Evolutionary conservation across 2,888 invertebrate species (phyloP).

Genomic region (Lepetodrilus schrolli): DNA sequence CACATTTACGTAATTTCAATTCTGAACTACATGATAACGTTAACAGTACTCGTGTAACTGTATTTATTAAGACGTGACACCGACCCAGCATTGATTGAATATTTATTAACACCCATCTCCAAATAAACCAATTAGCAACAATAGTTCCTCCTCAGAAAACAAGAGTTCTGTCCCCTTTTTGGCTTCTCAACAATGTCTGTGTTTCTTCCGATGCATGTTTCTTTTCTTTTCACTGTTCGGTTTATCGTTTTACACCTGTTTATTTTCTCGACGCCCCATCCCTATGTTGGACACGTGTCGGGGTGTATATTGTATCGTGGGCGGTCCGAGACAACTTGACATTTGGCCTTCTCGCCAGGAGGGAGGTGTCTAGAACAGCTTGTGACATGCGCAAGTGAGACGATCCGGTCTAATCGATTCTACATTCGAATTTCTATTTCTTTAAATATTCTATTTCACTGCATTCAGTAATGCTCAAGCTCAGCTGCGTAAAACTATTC

Average conservation of each 20-base stretch:
- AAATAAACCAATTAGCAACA: conserved; percentile 9
- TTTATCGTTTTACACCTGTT: conserved; percentile 22
- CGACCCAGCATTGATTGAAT: neutral
- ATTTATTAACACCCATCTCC: neutral
- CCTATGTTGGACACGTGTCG: conserved; percentile 9
- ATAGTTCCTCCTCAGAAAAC: neutral
- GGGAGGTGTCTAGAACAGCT: neutral
- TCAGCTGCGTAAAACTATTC: too few relatives aligned
- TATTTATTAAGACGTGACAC: neutral
- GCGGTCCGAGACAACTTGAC: neutral
- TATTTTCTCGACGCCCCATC: conserved; percentile 14
- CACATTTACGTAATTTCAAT: too few relatives aligned
- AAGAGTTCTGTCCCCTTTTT: neutral
- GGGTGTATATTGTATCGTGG: neutral
- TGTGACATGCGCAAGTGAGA: neutral
- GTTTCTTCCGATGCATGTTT: conserved; percentile 20
- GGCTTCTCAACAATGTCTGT: conserved; percentile 7
- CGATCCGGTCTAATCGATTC: neutral
- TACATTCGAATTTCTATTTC: too few relatives aligned
- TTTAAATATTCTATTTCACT: too few relatives aligned
- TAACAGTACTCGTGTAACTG: neutral
- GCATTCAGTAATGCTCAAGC: too few relatives aligned
- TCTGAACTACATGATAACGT: neutral
- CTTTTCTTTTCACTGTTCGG: conserved; percentile 21
- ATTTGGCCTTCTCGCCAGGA: conserved; percentile 12